These are phyloP conservation scores for Microcebus ravelobensis DNA, from an alignment of 2,113 vertebrate species.

Conservation along the genomic window DNA sequence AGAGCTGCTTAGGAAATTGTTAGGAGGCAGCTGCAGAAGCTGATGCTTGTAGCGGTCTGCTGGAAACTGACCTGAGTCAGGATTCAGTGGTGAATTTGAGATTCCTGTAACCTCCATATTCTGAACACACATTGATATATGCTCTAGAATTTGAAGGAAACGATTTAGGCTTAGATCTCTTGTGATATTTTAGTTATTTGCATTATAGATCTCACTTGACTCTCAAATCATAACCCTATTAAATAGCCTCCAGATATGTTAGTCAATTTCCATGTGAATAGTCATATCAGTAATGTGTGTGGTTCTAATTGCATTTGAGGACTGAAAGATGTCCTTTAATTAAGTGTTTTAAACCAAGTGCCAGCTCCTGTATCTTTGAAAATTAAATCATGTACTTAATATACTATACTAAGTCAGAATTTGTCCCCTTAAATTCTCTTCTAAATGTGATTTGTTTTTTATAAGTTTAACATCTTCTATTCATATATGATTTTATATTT, in stretches of 20 bases:
- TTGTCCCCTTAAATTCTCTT: not conserved
- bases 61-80: not conserved
- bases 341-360: conserved; percentile 38
- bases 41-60: not conserved
- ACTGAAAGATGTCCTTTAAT: conserved; percentile 39
- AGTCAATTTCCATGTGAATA: conserved; percentile 41
- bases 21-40: conserved; percentile 46
- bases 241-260: not conserved
- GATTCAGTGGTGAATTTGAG: not conserved
- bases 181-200: not conserved
- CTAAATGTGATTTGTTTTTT: conserved; percentile 23
- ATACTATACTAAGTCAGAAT: not conserved
- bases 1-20: conserved; percentile 17
- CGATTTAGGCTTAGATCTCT: not conserved
- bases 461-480: not conserved
- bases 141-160: not conserved
- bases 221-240: conserved; percentile 12
- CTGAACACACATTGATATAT: not conserved
- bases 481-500: conserved; percentile 14
- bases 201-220: not conserved
- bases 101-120: not conserved
- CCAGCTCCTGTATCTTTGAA: conserved; percentile 22
- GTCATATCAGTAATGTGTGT: not conserved
- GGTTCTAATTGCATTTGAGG: conserved; percentile 20
- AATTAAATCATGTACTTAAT: conserved; percentile 32